Percentiles rank a stretch among this genome's conserved stretches.
Evolutionary conservation across 92 coral and sea anemone species (phyloP).

Genomic region (Heliopora coerulea): DNA sequence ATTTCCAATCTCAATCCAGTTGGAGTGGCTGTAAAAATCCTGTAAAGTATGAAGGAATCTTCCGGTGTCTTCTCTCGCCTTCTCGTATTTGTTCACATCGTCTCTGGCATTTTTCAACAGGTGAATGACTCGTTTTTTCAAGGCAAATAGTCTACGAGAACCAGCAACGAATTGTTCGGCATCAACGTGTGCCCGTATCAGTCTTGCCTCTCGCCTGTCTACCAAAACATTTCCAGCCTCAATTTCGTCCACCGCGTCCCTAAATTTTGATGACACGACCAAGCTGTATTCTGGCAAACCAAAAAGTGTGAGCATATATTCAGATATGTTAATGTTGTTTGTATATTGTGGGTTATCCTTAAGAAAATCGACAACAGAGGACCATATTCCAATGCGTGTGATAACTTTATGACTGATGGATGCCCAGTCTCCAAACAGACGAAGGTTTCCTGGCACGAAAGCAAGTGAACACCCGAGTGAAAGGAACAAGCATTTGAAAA

Average conservation of each 20-base stretch:
- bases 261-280: slow-evolving; percentile 28
- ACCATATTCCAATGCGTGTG: background rate
- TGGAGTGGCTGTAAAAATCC: slow-evolving; percentile 74
- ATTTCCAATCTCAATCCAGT: slow-evolving; percentile 62
- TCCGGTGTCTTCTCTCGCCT: slow-evolving; percentile 55
- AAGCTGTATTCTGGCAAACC: background rate
- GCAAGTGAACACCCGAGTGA: background rate
- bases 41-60: slow-evolving; percentile 66
- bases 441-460: background rate
- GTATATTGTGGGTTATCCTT: background rate
- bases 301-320: background rate
- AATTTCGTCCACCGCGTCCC: slow-evolving; percentile 54
- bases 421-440: background rate
- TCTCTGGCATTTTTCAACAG: slow-evolving; percentile 23
- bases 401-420: background rate
- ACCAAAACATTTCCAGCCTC: slow-evolving; percentile 51
- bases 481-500: background rate
- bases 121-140: slow-evolving; percentile 46
- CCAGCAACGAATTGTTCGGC: slow-evolving; percentile 56
- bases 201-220: slow-evolving; percentile 31
- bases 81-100: slow-evolving; percentile 46
- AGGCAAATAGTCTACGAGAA: slow-evolving; percentile 33
- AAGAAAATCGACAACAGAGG: background rate
- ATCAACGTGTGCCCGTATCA: slow-evolving; percentile 61
- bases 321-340: background rate